Base-by-base conservation (phyloP, 2,797 vertebrate genomes). In the Erpetoichthys calabaricus region DNA sequence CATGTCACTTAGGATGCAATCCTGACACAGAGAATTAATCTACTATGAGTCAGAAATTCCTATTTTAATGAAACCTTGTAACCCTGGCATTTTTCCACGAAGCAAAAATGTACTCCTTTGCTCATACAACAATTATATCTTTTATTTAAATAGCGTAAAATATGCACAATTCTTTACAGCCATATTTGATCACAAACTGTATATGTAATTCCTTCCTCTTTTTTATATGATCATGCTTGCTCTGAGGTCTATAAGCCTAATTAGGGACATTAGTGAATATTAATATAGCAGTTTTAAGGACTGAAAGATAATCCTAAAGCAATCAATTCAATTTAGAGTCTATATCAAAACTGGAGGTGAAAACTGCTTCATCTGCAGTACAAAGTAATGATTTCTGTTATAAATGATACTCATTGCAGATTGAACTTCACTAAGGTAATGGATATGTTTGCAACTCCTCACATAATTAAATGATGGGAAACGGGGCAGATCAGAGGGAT, bases 381-480 rank as follows among this genome's bases (percentile, higher is more conserved):
- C 64, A 56, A 56, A 53, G 61, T 55, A 67, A 67, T 75, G 66
- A 60, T 66, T 73, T 64, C 63, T 56, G 46, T 65, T 66, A 65
- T 62, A 70, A 69, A 72, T 62, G 67, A 68, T 59, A 61, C 61
- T 62, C 43, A 9, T 64, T 67, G 66, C 58, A 60, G 61, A 62
- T 64, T 60, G 59, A 65, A 66, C 63, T 66, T 54, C 6, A 53
- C 7, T 53, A 57, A 67, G 64, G 63, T 73, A 71, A 76, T 76
- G 70, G 67, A 63, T 69, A 47, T 57, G 60, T 61, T 56, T 59
- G 66, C 64, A 46, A 61, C 62, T 58, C 68, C 60, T 56, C 59
- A 52, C 67, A 71, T 80, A 77, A 78, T 80, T 81, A 76, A 75
- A 77, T 71, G 69, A 71, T n/a, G 53, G 63, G 4, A 63, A 67